Percentiles rank a stretch among this genome's conserved stretches.
These are phyloP conservation scores for Alosa alosa DNA, from an alignment of 2,113 vertebrate genomes.

Conservation along the genomic window DNA sequence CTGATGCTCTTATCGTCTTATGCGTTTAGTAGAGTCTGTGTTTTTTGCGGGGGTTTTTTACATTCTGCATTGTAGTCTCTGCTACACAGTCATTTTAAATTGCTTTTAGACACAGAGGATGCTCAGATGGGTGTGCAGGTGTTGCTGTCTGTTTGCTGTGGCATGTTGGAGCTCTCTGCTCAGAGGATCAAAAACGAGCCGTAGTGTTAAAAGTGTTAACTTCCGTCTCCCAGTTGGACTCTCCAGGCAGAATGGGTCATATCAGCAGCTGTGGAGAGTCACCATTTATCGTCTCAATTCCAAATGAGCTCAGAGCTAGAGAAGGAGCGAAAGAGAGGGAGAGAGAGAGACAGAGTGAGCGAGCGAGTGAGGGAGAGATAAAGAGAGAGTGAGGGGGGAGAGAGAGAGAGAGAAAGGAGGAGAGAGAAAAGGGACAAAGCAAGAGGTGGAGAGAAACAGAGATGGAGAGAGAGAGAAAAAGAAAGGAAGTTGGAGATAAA, in stretches of 20 bases:
- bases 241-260: not conserved
- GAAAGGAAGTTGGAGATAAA: not conserved
- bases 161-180: not conserved
- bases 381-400: not conserved
- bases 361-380: not conserved
- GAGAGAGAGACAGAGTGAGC: not conserved
- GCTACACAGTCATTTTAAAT: not conserved
- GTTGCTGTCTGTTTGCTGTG: not conserved
- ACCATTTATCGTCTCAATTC: constrained; percentile 6
- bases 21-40: no score
- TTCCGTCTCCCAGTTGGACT: not conserved
- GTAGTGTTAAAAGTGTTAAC: not conserved
- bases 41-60: not conserved
- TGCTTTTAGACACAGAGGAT: not conserved
- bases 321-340: not conserved
- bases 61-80: not conserved
- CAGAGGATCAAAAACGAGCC: not conserved
- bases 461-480: not conserved
- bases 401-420: not conserved
- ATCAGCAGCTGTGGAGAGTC: constrained; percentile 4
- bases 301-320: constrained; percentile 9
- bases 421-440: not conserved
- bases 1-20: no score
- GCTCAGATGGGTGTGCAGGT: not conserved
- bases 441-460: not conserved